Evolutionary conservation across 64 coral and sea anemone genomes (phyloP).

Genomic region (Dendrophyllia cribrosa): DNA sequence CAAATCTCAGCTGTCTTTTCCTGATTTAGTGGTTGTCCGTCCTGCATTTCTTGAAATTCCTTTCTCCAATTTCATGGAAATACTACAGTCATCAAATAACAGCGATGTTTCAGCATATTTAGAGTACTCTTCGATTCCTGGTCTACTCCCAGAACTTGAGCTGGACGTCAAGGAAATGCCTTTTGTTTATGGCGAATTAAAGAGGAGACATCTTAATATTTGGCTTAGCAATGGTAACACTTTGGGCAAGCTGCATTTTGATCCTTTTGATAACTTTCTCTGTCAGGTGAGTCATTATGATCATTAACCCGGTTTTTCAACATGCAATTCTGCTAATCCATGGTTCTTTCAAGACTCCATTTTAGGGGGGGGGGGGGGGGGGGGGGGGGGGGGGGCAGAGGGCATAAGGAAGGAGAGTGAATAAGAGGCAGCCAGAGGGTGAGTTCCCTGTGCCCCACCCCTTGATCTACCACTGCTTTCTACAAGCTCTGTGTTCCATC

Average conservation of each 20-base stretch:
- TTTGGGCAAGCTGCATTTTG: constrained; percentile 87
- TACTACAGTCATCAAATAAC: constrained; percentile 36
- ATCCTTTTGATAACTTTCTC: constrained; percentile 90
- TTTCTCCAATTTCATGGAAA: constrained; percentile 73
- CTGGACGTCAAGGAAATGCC: constrained; percentile 71
- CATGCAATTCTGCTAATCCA: no score
- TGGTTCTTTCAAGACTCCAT: no score
- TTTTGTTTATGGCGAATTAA: constrained; percentile 62
- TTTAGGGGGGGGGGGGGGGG: no score
- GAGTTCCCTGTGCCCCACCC: no score
- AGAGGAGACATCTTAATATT: constrained; percentile 79
- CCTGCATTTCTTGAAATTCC: constrained; percentile 77
- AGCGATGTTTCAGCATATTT: constrained; percentile 75
- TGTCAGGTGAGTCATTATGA: constrained; percentile 52
- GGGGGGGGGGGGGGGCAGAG: no score
- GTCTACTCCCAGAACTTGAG: constrained; percentile 72
- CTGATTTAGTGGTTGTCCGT: constrained; percentile 81
- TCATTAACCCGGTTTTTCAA: background rate
- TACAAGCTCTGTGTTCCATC: no score
- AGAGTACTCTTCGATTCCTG: constrained; percentile 83
- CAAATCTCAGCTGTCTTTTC: constrained; percentile 69
- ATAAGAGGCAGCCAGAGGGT: no score
- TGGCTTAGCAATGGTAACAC: constrained; percentile 92
- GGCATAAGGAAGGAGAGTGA: no score
- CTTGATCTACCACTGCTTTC: no score